Evolutionary conservation across 2,888 invertebrate species (phyloP).

Genomic region (Aporophyla lueneburgensis): DNA sequence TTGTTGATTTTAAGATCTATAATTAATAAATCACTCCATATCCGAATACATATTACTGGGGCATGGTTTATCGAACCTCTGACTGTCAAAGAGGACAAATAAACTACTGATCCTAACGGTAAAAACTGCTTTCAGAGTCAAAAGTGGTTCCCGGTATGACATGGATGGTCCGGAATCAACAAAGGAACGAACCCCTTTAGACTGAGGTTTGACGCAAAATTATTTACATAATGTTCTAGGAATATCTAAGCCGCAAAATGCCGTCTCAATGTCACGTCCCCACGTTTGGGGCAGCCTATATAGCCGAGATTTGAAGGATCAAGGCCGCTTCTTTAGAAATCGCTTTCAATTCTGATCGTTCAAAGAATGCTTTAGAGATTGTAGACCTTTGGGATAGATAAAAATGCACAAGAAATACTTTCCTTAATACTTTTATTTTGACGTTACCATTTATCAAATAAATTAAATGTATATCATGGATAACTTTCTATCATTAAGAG

Average conservation of each 20-base stretch:
- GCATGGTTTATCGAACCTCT: no score
- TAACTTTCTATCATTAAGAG: no score
- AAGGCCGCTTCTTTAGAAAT: not conserved
- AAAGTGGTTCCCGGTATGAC: not conserved
- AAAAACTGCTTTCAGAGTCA: not conserved
- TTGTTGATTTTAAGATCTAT: no score
- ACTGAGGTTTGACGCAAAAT: not conserved
- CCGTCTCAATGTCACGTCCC: not conserved
- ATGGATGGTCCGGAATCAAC: not conserved
- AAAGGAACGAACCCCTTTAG: no score
- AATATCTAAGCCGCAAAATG: not conserved
- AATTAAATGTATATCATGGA: no score
- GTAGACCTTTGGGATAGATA: conserved; percentile 1
- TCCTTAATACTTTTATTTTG: not conserved
- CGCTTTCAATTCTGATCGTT: not conserved
- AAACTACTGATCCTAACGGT: not conserved
- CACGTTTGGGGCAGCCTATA: not conserved
- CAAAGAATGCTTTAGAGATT: not conserved
- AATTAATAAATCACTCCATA: no score
- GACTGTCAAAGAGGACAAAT: not conserved
- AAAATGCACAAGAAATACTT: conserved; percentile 3
- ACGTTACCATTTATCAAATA: not conserved
- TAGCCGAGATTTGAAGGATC: conserved; percentile 11
- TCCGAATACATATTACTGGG: no score
- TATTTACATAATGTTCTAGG: not conserved